phyloP scores from a whole-genome alignment of 2,888 invertebrate species.

The Theodoxus fluviatilis region DNA sequence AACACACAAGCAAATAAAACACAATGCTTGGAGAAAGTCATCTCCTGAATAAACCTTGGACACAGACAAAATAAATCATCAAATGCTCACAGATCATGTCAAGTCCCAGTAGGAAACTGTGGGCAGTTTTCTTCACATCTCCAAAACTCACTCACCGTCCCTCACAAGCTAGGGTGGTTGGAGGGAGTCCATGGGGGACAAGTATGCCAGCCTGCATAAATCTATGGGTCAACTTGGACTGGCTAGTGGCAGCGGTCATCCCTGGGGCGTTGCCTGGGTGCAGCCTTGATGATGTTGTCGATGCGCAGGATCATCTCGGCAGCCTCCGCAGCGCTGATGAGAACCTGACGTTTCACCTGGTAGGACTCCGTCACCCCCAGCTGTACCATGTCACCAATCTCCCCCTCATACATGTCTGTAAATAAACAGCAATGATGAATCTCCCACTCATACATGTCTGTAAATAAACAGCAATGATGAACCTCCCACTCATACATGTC shows the following conservation, averaged over 20 bases:
- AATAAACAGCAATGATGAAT: constrained; percentile 21
- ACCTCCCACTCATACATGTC: too few species aligned
- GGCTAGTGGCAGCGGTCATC: constrained; percentile 68
- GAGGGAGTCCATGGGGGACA: too few species aligned
- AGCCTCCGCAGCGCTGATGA: constrained; percentile 93
- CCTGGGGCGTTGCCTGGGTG: constrained; percentile 74
- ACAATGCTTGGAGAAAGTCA: too few species aligned
- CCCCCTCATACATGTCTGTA: constrained; percentile 87
- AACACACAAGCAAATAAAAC: too few species aligned
- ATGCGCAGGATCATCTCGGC: constrained; percentile 99
- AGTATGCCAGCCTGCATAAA: not conserved
- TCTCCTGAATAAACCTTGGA: too few species aligned
- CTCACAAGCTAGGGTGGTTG: too few species aligned
- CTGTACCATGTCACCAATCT: constrained; percentile 86
- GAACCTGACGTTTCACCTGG: constrained; percentile 94
- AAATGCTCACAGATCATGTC: not conserved
- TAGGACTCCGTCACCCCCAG: constrained; percentile 96
- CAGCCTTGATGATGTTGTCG: constrained; percentile 91
- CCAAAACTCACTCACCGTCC: too few species aligned
- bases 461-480: too few species aligned
- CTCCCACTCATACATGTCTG: too few species aligned
- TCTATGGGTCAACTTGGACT: not conserved
- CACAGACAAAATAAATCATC: too few species aligned
- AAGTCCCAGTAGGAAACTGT: not conserved
- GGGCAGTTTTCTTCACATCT: too few species aligned